Evolutionary conservation across 1,140 invertebrate genomes (phyloP).

Genomic region (Magallana angulata): DNA sequence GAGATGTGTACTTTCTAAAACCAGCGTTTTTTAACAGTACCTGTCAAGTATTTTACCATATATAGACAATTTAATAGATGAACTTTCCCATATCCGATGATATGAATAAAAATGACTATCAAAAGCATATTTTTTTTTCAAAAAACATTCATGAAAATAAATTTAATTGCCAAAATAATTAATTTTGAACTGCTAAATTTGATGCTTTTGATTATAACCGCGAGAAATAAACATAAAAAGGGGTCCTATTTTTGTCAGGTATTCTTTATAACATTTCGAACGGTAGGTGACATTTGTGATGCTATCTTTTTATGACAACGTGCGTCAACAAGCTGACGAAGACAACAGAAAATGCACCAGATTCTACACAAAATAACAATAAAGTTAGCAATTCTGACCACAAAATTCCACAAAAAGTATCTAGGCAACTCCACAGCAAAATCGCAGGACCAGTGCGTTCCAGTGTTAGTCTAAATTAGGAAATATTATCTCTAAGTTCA

Average conservation of each 20-base stretch:
- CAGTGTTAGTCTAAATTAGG: conserved; percentile 2
- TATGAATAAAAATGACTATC: no score
- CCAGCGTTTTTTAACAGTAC: no score
- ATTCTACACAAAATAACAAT: conserved; percentile 1
- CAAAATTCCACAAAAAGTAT: background rate
- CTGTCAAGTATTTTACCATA: no score
- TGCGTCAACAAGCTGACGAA: conserved; percentile 11
- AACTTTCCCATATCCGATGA: no score
- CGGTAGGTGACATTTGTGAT: background rate
- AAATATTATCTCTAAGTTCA: conserved; percentile 19
- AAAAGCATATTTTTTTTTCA: no score
- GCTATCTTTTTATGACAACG: background rate
- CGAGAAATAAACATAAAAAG: no score
- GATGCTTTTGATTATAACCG: no score
- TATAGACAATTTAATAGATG: no score
- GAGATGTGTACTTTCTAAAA: no score
- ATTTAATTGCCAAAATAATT: no score
- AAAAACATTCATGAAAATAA: no score
- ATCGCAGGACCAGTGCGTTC: background rate
- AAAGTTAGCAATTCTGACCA: background rate
- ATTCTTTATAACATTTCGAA: background rate
- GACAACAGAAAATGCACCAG: conserved; percentile 11
- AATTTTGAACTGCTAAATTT: no score
- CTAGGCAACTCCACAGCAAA: background rate
- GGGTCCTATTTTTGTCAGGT: background rate